Percentiles rank a stretch among this genome's conserved stretches.
Conservation (phyloP, 23 tunicate species). For the Halocynthia roretzi region DNA sequence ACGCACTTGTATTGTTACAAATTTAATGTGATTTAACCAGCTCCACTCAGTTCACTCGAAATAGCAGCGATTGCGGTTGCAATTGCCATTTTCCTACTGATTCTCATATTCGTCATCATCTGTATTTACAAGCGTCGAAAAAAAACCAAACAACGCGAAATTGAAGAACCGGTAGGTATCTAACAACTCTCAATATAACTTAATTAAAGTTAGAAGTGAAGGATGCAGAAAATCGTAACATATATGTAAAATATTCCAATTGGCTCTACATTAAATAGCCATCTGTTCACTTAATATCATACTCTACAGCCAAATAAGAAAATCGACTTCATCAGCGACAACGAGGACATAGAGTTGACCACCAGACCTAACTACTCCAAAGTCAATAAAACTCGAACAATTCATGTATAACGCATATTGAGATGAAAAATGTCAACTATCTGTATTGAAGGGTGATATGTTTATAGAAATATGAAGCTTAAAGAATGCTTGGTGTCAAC, state of each 20-base stretch:
- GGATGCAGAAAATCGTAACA: too few species aligned
- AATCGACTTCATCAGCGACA: too few species aligned
- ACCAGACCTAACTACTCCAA: background rate
- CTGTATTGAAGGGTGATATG: background rate
- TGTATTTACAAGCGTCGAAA: background rate
- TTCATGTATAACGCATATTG: background rate
- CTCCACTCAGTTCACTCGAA: constrained; percentile 3
- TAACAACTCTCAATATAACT: too few species aligned
- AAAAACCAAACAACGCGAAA: background rate
- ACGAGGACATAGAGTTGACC: background rate
- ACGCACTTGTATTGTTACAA: too few species aligned
- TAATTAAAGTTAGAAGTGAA: too few species aligned
- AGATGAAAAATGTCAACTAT: background rate
- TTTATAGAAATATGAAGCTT: background rate
- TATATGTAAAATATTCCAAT: too few species aligned
- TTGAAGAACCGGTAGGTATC: background rate
- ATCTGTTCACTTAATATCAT: too few species aligned
- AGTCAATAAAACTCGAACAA: background rate
- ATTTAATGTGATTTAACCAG: background rate
- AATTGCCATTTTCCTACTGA: background rate
- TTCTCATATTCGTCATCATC: background rate
- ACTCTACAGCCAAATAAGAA: too few species aligned
- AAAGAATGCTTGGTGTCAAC: too few species aligned
- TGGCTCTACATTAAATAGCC: too few species aligned
- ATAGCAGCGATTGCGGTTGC: background rate